Conservation (phyloP, 2,113 vertebrate species). For the Hylia prasina region DNA sequence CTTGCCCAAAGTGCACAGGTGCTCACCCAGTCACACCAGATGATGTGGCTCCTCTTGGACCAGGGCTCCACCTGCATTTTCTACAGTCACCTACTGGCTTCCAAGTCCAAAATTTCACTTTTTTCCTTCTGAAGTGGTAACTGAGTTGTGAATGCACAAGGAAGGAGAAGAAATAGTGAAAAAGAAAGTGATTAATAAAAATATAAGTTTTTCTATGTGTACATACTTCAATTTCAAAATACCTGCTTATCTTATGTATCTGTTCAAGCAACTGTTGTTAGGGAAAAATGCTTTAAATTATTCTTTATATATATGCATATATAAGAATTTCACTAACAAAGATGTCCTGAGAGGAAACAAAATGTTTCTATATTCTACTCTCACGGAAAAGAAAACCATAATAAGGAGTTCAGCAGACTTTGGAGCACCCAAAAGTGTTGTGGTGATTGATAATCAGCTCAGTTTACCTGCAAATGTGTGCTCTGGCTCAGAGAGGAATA, state of each 20-base stretch:
- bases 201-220: neutral
- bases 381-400: neutral
- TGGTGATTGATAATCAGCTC: neutral
- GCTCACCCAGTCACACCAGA: neutral
- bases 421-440: neutral
- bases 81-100: neutral
- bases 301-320: neutral
- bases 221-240: neutral
- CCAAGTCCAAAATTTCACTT: neutral
- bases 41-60: neutral
- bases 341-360: neutral
- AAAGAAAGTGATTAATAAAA: neutral
- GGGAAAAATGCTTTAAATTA: neutral
- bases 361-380: neutral
- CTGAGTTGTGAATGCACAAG: neutral
- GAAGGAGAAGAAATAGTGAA: neutral
- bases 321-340: neutral
- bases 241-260: neutral
- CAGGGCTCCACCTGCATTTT: neutral
- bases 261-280: neutral
- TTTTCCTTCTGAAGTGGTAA: neutral
- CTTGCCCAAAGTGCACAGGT: neutral
- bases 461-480: neutral
- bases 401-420: neutral
- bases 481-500: neutral